Evolutionary conservation across 2,888 invertebrate species (phyloP), one percentile per base, ranked within the genome.

Genomic region (Agrotis ipsilon): DNA sequence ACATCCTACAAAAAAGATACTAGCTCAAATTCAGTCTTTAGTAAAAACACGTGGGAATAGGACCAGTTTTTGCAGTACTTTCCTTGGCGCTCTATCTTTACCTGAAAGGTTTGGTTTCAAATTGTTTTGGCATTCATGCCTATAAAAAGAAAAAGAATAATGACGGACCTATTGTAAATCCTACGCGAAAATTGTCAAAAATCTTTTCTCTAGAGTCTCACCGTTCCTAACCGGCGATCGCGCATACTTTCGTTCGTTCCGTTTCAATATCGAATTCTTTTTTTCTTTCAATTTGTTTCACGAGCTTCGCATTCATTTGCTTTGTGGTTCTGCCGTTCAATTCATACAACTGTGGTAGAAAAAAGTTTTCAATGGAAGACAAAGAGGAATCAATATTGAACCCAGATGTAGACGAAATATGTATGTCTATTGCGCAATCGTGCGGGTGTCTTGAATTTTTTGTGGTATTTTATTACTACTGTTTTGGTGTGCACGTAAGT

Each of bases 231-330:
- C 54, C 73, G 79, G 68, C 68, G 58, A 62, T 71, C 77, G 67
- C 51, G 78, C 71, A 82, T 77, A 84, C 73, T 80, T 76, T 85
- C 52, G 68, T 72, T 75, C 80, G n/a, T n/a, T 60, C 63, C 71
- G 75, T 82, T 80, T 80, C 85, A 82, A 83, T 80, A 85, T 82
- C 78, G 81, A 70, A 84, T 72, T 60, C 75, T 75, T 67, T 81
- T 82, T 84, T 84, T 78, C 80, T 86, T 84, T 80, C 75, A 75
- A 78, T 84, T 81, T 75, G 65, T 84, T 83, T 78, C 74, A 79
- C 75, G 75, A 78, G 73, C 80, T 54, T 68, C 64, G 80, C 74
- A 81, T 86, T 88, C 84, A 85, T 88, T 88, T 88, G 84, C 87
- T 88, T 84, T 86, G 87, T 86, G 84, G 78, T 81, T 79, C 71